Percentiles rank a stretch among this genome's conserved stretches.
Evolutionary conservation across 2,888 invertebrate species (phyloP).

Genomic region (Cremastinae sp.): DNA sequence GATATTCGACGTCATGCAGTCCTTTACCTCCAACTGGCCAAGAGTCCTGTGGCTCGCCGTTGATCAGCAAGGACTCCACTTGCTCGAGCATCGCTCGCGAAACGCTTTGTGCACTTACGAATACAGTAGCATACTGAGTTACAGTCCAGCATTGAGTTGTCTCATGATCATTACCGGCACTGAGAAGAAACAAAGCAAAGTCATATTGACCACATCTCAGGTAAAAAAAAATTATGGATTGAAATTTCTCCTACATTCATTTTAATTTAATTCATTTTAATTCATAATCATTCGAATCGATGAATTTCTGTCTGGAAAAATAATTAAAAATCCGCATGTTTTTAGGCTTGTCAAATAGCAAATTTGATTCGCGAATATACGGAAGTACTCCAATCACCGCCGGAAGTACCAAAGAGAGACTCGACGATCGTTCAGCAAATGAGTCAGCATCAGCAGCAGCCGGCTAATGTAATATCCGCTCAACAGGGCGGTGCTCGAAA

Average conservation of each 20-base stretch:
- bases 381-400: constrained; percentile 83
- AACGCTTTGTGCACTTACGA: constrained; percentile 95
- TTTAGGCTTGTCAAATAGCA: constrained; percentile 94
- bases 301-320: background rate
- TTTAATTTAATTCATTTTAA: background rate
- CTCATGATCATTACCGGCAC: constrained; percentile 96
- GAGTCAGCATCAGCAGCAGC: constrained; percentile 70
- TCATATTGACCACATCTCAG: constrained; percentile 95
- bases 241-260: constrained; percentile 5
- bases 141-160: constrained; percentile 95
- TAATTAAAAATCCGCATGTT: background rate
- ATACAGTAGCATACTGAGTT: constrained; percentile 93
- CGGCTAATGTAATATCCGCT: constrained; percentile 64
- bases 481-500: constrained; percentile 72
- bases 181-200: constrained; percentile 95
- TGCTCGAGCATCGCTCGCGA: constrained; percentile 93
- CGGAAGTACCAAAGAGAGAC: constrained; percentile 76
- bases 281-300: background rate
- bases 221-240: constrained; percentile 81
- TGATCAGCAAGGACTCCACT: constrained; percentile 94
- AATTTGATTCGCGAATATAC: constrained; percentile 95
- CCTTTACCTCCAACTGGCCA: constrained; percentile 97
- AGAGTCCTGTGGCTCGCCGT: constrained; percentile 95
- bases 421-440: constrained; percentile 75
- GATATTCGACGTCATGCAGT: constrained; percentile 98